Conservation (phyloP, 1,140 invertebrate genomes). For the Rhagoletis zephyria region DNA sequence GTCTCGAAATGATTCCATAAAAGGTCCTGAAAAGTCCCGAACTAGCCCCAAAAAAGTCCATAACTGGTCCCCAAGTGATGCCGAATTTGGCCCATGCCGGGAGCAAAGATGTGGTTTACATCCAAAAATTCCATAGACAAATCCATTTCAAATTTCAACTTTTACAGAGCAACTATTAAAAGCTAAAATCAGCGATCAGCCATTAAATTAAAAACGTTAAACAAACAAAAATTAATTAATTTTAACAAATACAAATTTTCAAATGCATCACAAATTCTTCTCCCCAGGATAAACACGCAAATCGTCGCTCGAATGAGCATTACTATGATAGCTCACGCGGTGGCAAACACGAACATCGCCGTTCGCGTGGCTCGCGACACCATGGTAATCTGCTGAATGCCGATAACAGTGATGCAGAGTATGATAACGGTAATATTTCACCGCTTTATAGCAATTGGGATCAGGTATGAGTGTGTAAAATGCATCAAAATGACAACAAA, state of each 20-base stretch:
- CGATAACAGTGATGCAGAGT: constrained; percentile 73
- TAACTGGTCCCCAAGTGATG: too few relatives aligned
- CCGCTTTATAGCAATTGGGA: constrained; percentile 84
- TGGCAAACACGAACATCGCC: constrained; percentile 69
- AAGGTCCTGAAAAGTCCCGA: too few relatives aligned
- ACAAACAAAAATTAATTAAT: too few relatives aligned
- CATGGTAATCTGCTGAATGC: constrained; percentile 62
- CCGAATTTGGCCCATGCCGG: too few relatives aligned
- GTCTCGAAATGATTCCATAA: too few relatives aligned
- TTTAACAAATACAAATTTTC: too few relatives aligned
- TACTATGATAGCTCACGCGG: too few relatives aligned
- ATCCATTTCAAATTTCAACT: too few relatives aligned
- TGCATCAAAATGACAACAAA: background rate
- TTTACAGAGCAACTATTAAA: too few relatives aligned
- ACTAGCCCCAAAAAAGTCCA: too few relatives aligned
- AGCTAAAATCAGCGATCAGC: too few relatives aligned
- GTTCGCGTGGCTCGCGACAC: constrained; percentile 62
- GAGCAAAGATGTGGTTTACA: background rate
- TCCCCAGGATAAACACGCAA: constrained; percentile 72
- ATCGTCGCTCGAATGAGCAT: constrained; percentile 75
- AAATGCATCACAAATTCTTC: background rate
- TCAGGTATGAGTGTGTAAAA: constrained; percentile 63
- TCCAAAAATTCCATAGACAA: background rate
- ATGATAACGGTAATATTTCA: constrained; percentile 77
- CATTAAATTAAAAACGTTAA: too few relatives aligned